Base-by-base conservation (phyloP, 2,797 vertebrate genomes). In the Semaprochilodus insignis region DNA sequence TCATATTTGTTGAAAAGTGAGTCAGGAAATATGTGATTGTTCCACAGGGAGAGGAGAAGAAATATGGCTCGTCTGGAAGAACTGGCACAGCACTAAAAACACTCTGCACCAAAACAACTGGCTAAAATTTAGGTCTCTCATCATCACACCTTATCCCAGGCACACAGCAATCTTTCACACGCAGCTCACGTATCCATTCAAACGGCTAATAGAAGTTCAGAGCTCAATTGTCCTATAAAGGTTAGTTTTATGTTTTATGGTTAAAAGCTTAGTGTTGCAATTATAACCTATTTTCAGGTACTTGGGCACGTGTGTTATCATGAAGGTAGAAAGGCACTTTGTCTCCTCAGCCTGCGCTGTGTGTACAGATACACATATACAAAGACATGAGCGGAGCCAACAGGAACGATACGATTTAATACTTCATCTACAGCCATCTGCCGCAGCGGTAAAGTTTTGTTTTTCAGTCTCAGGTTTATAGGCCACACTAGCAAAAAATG, bases 81-180 rank as follows among this genome's bases (percentile, higher is more conserved):
- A 84, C 19, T 69, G 72, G 67, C 78, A 71, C 54, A 79, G 27
- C 67, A 54, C 27, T 57, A 69, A 83, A 69, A 83, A 81, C 54
- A 21, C 17, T 59, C 60, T 73, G 69, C 52, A 14, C 23, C 59
- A 83, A 51, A 83, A 55, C 69, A 23, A 31, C 76, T 78, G 40
- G 3, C 63, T 77, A 44, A 52, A 74, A 83, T 81, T 25, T 70
- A 75, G 48, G 36, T 83, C 16, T 66, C 34, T 70, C 76, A 7
- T 63, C 25, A 48, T 85, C 31, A 69, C 31, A 15, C 69, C 54
- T 75, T 69, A 19, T 67, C 7, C 23, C 34, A 31, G 63, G 36
- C 34, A 63, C 48, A 73, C 40, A 67, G 54, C 52, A 70, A 71
- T 63, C 1, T 17, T 19, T 63, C 66, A 85, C 55, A 81, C 52